Percentiles rank a stretch among this genome's conserved stretches.
These are phyloP conservation scores for Antheraea yamamai DNA, from an alignment of 2,888 invertebrate species.

Conservation along the genomic window DNA sequence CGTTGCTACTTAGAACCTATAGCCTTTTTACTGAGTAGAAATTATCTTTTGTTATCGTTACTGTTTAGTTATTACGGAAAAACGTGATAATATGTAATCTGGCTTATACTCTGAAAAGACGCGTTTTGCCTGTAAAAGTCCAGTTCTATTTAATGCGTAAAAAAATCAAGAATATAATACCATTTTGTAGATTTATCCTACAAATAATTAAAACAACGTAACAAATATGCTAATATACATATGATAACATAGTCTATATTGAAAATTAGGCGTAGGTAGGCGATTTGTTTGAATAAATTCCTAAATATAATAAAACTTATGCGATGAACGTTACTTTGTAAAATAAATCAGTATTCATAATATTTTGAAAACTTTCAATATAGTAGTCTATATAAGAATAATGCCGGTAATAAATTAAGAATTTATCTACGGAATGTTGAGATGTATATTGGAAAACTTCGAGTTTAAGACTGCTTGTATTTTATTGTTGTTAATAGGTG, in stretches of 20 bases:
- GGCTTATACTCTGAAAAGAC: no score
- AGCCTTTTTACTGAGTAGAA: no score
- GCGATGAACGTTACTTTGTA: neutral
- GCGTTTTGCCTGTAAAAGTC: no score
- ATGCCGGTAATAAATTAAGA: neutral
- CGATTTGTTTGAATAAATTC: neutral
- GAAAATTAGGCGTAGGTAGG: neutral
- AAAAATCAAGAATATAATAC: no score
- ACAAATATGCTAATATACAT: no score
- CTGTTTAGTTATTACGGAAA: no score
- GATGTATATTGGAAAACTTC: neutral
- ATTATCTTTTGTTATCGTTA: no score
- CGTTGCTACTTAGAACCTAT: no score
- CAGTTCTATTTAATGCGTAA: no score
- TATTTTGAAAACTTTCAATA: conserved; percentile 1
- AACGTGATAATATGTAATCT: no score
- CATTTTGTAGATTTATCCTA: no score
- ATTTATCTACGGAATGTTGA: neutral
- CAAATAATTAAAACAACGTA: no score
- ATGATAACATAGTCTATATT: neutral
- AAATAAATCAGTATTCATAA: conserved; percentile 5
- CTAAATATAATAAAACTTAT: neutral
- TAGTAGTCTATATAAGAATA: neutral
- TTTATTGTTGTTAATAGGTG: neutral
- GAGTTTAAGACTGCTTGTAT: neutral